These are phyloP conservation scores for Protophormia terraenovae DNA, from an alignment of 2,888 invertebrate genomes.

Conservation along the genomic window DNA sequence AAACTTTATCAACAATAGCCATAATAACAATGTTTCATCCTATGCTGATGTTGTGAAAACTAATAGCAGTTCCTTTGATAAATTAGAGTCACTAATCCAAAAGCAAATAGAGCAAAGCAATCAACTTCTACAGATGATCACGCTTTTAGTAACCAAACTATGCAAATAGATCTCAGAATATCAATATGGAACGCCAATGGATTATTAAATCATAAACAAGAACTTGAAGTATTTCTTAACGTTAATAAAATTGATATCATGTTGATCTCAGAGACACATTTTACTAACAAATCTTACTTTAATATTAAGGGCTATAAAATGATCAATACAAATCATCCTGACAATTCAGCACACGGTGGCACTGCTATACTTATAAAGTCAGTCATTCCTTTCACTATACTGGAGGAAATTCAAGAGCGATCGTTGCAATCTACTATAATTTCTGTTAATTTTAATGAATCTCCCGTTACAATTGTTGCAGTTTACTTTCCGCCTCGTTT, in stretches of 20 bases:
- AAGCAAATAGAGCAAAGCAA: neutral
- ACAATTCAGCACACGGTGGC: neutral
- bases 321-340: neutral
- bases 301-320: neutral
- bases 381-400: neutral
- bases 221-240: neutral
- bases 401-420: neutral
- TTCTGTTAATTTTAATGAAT: neutral
- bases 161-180: neutral
- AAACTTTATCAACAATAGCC: neutral
- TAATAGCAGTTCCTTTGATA: neutral
- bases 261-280: neutral
- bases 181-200: constrained; percentile 12
- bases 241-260: neutral
- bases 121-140: neutral
- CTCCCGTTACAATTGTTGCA: neutral
- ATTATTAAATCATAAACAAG: neutral
- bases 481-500: neutral
- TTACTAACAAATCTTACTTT: neutral
- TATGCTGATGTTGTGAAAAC: neutral
- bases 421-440: neutral
- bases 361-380: neutral
- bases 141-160: neutral
- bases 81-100: neutral
- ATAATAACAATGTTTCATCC: neutral